These are phyloP conservation scores for Scopus umbretta DNA, from an alignment of 2,113 vertebrate species.

Conservation along the genomic window DNA sequence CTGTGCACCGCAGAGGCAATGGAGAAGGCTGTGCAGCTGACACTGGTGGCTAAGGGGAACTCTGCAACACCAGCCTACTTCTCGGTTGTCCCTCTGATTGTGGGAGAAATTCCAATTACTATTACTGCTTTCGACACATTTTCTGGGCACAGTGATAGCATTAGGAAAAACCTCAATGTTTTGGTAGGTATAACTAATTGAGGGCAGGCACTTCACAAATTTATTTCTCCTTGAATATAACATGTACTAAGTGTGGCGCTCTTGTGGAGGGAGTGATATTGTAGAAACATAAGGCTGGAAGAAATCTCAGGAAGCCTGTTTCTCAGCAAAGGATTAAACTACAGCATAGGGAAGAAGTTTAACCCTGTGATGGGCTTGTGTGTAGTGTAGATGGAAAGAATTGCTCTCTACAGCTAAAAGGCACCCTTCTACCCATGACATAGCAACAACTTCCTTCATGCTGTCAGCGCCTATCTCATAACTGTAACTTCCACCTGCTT, in stretches of 20 bases:
- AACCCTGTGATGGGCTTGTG: neutral
- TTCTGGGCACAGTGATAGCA: slow-evolving; percentile 4
- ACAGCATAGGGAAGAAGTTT: neutral
- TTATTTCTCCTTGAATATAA: neutral
- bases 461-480: neutral
- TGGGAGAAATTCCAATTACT: slow-evolving; percentile 63
- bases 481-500: neutral
- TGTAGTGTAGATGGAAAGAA: neutral
- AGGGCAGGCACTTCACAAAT: neutral
- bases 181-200: slow-evolving; percentile 4
- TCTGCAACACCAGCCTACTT: slow-evolving; percentile 69
- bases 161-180: slow-evolving; percentile 41
- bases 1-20: neutral
- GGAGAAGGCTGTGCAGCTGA: neutral
- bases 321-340: neutral
- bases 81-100: slow-evolving; percentile 58
- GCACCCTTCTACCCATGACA: neutral
- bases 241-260: neutral
- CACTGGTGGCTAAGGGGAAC: slow-evolving; percentile 41
- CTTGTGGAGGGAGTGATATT: neutral
- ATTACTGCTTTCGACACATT: slow-evolving; percentile 12
- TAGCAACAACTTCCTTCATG: neutral
- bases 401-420: neutral
- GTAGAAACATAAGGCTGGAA: neutral
- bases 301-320: neutral